Percentiles rank a stretch among this genome's conserved stretches.
Evolutionary conservation across 2,888 invertebrate genomes (phyloP).

Genomic region (Petrophora chlorosata): DNA sequence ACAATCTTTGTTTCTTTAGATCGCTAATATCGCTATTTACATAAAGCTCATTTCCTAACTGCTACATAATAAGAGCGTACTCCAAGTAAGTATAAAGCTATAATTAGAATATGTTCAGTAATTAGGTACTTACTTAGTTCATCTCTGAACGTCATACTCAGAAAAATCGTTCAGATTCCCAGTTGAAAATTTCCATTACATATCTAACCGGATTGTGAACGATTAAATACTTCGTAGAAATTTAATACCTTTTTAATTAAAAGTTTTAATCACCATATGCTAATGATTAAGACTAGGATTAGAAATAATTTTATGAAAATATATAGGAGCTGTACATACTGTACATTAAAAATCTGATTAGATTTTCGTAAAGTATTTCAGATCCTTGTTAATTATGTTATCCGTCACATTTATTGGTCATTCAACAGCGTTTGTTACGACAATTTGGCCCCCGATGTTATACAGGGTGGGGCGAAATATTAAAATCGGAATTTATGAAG

Average conservation of each 20-base stretch:
- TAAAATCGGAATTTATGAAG: conserved; percentile 81
- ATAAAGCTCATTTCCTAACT: too few relatives aligned
- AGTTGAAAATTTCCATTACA: conserved; percentile 1
- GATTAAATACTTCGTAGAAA: conserved; percentile 3
- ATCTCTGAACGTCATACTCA: background rate
- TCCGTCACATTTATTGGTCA: conserved; percentile 18
- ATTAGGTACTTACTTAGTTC: too few relatives aligned
- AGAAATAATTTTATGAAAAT: too few relatives aligned
- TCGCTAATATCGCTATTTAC: too few relatives aligned
- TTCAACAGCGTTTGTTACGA: conserved; percentile 21
- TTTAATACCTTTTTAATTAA: conserved; percentile 16
- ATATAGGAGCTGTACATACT: too few relatives aligned
- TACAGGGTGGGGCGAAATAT: conserved; percentile 53
- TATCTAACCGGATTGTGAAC: background rate
- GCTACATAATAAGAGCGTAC: too few relatives aligned
- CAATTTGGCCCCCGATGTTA: conserved; percentile 35
- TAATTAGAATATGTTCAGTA: too few relatives aligned
- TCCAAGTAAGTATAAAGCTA: too few relatives aligned
- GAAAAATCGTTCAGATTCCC: background rate
- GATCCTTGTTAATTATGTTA: conserved; percentile 6
- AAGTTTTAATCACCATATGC: conserved; percentile 8
- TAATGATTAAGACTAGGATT: too few relatives aligned
- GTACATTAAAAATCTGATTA: conserved; percentile 7
- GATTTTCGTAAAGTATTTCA: background rate
- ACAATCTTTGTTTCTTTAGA: too few relatives aligned